These are phyloP conservation scores for Dreissena rostriformis DNA, from an alignment of 1,140 invertebrate species.

Conservation along the genomic window DNA sequence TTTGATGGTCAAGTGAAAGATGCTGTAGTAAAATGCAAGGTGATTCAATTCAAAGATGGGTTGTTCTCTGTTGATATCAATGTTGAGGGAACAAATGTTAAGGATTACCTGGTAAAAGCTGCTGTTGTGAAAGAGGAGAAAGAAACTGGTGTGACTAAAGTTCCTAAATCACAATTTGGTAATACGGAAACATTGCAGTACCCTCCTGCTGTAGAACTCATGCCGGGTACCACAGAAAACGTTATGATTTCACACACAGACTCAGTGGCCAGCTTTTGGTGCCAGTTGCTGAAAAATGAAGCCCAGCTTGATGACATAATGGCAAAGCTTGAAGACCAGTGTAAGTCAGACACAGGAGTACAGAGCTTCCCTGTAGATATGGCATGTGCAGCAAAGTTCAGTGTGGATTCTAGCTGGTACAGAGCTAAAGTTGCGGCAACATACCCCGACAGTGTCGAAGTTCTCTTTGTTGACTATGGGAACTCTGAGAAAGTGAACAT, in stretches of 20 bases:
- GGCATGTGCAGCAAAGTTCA: slow-evolving; percentile 89
- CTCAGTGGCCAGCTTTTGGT: slow-evolving; percentile 69
- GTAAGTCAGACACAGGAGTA: slow-evolving; percentile 15
- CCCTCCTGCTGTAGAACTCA: not conserved
- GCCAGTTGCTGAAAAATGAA: slow-evolving; percentile 68
- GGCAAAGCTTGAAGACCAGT: slow-evolving; percentile 65
- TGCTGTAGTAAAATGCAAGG: slow-evolving; percentile 63
- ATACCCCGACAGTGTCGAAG: slow-evolving; percentile 67
- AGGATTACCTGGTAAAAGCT: slow-evolving; percentile 63
- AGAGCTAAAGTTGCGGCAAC: slow-evolving; percentile 84
- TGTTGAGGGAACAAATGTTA: slow-evolving; percentile 60
- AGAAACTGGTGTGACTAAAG: not conserved
- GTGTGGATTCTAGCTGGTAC: slow-evolving; percentile 88
- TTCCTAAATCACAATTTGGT: not conserved
- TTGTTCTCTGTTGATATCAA: slow-evolving; percentile 60
- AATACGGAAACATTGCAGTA: not conserved
- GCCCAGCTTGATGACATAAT: slow-evolving; percentile 81
- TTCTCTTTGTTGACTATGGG: slow-evolving; percentile 84
- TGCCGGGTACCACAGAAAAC: slow-evolving; percentile 24
- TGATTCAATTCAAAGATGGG: slow-evolving; percentile 52
- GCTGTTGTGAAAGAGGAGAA: slow-evolving; percentile 62
- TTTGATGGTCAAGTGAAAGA: slow-evolving; percentile 71
- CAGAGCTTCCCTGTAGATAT: slow-evolving; percentile 80
- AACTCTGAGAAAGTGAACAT: slow-evolving; percentile 68
- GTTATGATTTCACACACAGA: slow-evolving; percentile 67